Conservation (phyloP, 2,888 invertebrate species). For the Nomada hirtipes region DNA sequence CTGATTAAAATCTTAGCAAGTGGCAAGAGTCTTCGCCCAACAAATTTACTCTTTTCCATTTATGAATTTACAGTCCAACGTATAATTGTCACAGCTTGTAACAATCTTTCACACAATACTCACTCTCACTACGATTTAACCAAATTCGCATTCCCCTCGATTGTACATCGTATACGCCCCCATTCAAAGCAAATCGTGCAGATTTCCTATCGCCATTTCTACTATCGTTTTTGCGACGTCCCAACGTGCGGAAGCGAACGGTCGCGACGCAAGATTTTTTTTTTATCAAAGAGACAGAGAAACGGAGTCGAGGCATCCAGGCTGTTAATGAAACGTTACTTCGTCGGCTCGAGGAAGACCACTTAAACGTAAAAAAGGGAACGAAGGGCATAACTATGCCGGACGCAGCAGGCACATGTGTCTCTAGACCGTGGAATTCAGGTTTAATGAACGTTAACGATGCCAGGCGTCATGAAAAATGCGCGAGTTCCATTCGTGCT, state of each 20-base stretch:
- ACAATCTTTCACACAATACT: too few species aligned
- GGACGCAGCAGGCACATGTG: background rate
- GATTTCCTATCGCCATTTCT: background rate
- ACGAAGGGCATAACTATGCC: constrained; percentile 5
- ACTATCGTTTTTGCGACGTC: background rate
- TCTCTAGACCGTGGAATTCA: constrained; percentile 48
- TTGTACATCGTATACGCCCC: background rate
- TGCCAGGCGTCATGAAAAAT: constrained; percentile 63
- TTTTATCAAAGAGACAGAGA: constrained; percentile 1
- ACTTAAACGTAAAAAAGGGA: constrained; percentile 7
- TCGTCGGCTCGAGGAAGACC: background rate
- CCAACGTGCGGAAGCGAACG: constrained; percentile 14
- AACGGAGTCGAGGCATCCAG: background rate
- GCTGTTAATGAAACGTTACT: background rate
- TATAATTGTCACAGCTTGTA: too few species aligned
- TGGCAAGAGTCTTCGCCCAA: too few species aligned
- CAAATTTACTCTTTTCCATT: too few species aligned
- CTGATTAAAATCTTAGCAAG: too few species aligned
- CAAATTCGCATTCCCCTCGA: too few species aligned
- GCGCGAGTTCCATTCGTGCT: constrained; percentile 19
- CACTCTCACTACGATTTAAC: too few species aligned
- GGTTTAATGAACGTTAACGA: constrained; percentile 71
- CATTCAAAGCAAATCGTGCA: background rate
- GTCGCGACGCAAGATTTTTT: background rate
- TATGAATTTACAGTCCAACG: too few species aligned